Percentiles rank a stretch among this genome's conserved stretches.
Conservation (phyloP, 2,113 vertebrate genomes). For the Plecturocebus donacophilus region DNA sequence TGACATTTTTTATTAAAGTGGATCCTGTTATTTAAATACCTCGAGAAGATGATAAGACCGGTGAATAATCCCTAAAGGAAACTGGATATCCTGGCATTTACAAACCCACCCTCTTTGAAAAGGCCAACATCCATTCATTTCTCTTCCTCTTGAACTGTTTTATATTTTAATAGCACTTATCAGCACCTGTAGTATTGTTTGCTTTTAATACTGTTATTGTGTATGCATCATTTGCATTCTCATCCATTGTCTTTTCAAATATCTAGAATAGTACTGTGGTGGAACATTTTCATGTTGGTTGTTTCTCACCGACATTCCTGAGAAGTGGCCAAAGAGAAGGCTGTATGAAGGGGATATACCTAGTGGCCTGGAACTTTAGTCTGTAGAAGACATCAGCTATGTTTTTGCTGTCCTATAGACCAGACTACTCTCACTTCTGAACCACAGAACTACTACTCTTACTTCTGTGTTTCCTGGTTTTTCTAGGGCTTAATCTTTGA, state of each 20-base stretch:
- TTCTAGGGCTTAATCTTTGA: background rate
- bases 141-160: background rate
- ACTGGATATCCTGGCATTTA: background rate
- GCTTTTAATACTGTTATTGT: background rate
- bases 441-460: no score
- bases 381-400: background rate
- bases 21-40: conserved; percentile 31
- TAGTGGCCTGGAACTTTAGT: background rate
- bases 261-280: background rate
- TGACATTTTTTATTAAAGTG: background rate
- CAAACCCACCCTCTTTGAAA: background rate
- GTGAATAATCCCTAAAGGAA: conserved; percentile 18
- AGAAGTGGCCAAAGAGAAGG: background rate
- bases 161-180: conserved; percentile 1
- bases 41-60: background rate
- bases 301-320: background rate
- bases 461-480: background rate
- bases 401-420: background rate
- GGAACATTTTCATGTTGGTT: background rate
- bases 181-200: background rate
- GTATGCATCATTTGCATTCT: background rate
- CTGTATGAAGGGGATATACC: background rate
- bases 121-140: background rate
- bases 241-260: background rate
- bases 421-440: background rate